phyloP scores from a whole-genome alignment of 2,888 invertebrate genomes.

The Xanthorhoe designata region DNA sequence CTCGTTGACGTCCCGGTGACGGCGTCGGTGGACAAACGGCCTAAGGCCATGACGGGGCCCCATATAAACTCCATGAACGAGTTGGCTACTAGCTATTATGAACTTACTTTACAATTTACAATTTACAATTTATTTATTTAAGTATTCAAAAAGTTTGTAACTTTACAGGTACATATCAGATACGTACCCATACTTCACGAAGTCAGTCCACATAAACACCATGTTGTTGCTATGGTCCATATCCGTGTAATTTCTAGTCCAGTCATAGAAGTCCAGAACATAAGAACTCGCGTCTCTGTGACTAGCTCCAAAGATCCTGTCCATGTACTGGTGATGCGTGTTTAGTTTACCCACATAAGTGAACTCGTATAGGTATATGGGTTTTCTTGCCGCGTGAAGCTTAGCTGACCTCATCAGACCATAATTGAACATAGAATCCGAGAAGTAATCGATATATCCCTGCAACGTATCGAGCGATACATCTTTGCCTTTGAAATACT shows the following conservation, averaged over 20 bases:
- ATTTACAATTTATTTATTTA: too few species aligned
- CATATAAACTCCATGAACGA: too few species aligned
- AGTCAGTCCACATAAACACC: slow-evolving; percentile 77
- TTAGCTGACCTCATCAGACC: slow-evolving; percentile 70
- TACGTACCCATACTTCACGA: slow-evolving; percentile 72
- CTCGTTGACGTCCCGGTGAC: too few species aligned
- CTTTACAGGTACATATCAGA: background rate
- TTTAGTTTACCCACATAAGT: slow-evolving; percentile 70
- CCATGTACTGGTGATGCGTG: slow-evolving; percentile 68
- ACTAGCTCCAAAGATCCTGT: slow-evolving; percentile 71
- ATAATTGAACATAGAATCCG: slow-evolving; percentile 77
- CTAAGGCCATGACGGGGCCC: too few species aligned
- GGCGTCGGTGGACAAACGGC: too few species aligned
- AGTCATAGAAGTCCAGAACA: slow-evolving; percentile 69
- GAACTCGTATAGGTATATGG: slow-evolving; percentile 74
- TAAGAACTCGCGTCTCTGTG: slow-evolving; percentile 78
- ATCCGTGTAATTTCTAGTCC: slow-evolving; percentile 63
- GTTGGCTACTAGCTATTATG: too few species aligned
- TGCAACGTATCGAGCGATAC: slow-evolving; percentile 59
- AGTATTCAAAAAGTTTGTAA: too few species aligned
- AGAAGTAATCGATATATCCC: slow-evolving; percentile 72
- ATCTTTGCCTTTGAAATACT: slow-evolving; percentile 68
- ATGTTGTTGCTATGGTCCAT: slow-evolving; percentile 70
- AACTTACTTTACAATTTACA: too few species aligned
- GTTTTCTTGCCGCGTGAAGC: slow-evolving; percentile 58